Evolutionary conservation across 64 coral and sea anemone species (phyloP).

Genomic region (Trachythela sp.): DNA sequence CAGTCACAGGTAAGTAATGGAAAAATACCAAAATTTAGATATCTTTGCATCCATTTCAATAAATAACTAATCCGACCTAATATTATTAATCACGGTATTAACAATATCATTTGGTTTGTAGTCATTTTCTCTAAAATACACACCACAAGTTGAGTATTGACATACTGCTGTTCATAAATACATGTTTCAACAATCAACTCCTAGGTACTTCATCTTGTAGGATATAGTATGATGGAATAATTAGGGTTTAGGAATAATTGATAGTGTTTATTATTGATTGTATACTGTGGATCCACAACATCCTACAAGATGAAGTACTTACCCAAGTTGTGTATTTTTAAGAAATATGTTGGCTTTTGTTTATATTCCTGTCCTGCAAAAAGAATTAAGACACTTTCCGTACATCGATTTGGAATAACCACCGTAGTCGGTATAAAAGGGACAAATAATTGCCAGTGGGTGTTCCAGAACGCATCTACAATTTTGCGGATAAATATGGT

Average conservation of each 20-base stretch:
- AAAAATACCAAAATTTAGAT: not conserved
- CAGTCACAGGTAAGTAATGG: not conserved
- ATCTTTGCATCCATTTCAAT: not conserved
- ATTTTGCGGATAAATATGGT: not conserved
- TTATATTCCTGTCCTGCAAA: not conserved
- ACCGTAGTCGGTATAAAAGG: not conserved
- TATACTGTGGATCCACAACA: no score
- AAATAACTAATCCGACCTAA: no score
- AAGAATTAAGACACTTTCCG: not conserved
- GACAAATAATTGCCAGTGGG: not conserved
- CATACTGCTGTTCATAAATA: no score
- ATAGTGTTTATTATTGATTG: not conserved
- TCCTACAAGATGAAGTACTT: not conserved
- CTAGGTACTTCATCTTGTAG: no score
- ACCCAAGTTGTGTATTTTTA: not conserved
- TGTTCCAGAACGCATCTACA: not conserved
- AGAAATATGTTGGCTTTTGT: not conserved
- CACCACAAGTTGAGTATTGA: no score
- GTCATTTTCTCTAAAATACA: no score
- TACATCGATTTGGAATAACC: not conserved
- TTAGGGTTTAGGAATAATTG: no score
- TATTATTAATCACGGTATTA: no score
- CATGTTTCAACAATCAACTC: no score
- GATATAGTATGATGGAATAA: no score
- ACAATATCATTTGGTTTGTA: no score